phyloP scores from a whole-genome alignment of 2,888 invertebrate species.

The Drosophila pegasa region DNA sequence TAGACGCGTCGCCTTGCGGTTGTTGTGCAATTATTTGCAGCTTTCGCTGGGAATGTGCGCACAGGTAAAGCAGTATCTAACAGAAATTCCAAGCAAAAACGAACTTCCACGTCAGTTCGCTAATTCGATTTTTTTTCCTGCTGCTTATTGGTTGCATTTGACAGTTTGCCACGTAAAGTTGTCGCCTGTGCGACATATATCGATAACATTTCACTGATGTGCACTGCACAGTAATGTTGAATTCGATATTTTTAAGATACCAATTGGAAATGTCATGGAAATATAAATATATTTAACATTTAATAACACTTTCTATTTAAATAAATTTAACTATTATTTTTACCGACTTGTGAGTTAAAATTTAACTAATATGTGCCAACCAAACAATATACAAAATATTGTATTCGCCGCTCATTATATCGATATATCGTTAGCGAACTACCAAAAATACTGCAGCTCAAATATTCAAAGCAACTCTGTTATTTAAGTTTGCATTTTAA shows the following conservation, averaged over 20 bases:
- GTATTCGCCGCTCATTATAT: neutral
- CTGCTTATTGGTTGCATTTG: conserved; percentile 68
- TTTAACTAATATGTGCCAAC: no score
- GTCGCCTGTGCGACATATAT: conserved; percentile 50
- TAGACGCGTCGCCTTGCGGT: conserved; percentile 21
- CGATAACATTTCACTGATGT: conserved; percentile 27
- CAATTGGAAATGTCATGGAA: neutral
- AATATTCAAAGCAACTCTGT: neutral
- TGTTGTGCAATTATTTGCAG: conserved; percentile 28
- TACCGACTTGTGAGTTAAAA: neutral
- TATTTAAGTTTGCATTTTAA: neutral
- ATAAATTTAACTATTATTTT: neutral
- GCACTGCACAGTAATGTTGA: neutral
- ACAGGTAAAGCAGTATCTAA: conserved; percentile 48
- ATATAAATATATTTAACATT: neutral
- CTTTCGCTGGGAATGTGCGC: conserved; percentile 33
- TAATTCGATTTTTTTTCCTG: conserved; percentile 70
- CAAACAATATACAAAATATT: neutral
- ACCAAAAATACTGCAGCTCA: neutral
- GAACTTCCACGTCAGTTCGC: conserved; percentile 83
- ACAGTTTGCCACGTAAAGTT: conserved; percentile 82
- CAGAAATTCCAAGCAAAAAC: conserved; percentile 64
- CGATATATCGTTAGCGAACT: conserved; percentile 15
- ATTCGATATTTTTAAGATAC: conserved; percentile 18
- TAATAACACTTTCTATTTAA: neutral